A percentile compares a stretch with the other conserved stretches of the same genome.
Conservation (phyloP, 2,113 vertebrate genomes). For the Rousettus leschenaultii region DNA sequence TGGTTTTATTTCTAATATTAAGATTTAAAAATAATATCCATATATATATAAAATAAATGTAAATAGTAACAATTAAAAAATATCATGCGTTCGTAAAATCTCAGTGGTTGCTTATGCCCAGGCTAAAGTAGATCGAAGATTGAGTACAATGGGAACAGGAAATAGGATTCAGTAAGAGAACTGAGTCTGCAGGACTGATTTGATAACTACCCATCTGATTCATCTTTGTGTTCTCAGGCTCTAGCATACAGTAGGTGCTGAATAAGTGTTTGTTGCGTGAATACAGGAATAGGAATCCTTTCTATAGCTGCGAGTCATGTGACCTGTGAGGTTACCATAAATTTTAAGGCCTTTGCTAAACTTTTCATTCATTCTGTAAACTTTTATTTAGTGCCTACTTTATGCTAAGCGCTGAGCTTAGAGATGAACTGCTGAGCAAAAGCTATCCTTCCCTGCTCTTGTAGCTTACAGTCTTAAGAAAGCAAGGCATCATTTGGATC, state of each 20-base stretch:
- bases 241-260: background rate
- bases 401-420: background rate
- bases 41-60: background rate
- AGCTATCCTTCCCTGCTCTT: background rate
- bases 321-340: background rate
- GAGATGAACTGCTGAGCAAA: background rate
- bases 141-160: background rate
- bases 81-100: background rate
- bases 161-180: background rate
- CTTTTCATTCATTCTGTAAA: background rate
- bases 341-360: background rate
- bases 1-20: slow-evolving; percentile 54
- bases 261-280: background rate
- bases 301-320: background rate
- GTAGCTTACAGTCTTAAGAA: background rate
- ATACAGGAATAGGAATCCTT: background rate
- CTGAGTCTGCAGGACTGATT: background rate
- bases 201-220: background rate
- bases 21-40: background rate
- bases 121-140: background rate
- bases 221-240: background rate
- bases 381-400: background rate
- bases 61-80: background rate
- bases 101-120: background rate
- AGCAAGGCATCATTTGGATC: background rate